phyloP scores from a whole-genome alignment of 1,140 invertebrate species.

The Euwallacea fornicatus region DNA sequence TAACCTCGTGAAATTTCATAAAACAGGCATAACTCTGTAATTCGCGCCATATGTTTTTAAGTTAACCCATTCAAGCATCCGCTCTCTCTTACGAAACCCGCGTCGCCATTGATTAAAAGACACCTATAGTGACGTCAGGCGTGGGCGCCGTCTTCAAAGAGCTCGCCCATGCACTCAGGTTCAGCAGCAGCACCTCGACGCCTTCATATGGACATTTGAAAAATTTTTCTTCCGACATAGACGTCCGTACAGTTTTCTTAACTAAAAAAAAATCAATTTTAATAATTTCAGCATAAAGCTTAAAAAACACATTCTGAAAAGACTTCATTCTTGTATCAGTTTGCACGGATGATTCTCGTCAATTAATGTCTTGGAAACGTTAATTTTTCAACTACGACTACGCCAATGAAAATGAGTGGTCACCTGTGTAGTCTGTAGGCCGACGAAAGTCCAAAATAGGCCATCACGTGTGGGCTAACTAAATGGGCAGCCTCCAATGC shows the following conservation, averaged over 20 bases:
- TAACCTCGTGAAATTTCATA: slow-evolving; percentile 16
- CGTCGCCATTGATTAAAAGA: slow-evolving; percentile 23
- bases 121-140: slow-evolving; percentile 29
- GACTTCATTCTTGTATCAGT: too few relatives aligned
- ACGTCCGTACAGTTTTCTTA: neutral
- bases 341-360: too few relatives aligned
- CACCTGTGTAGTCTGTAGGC: slow-evolving; percentile 27
- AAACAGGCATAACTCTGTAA: slow-evolving; percentile 5
- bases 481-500: slow-evolving; percentile 27
- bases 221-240: neutral
- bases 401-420: slow-evolving; percentile 28
- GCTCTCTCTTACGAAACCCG: slow-evolving; percentile 30
- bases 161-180: slow-evolving; percentile 24
- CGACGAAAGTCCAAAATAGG: slow-evolving; percentile 28
- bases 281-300: neutral
- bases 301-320: too few relatives aligned
- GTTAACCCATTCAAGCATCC: slow-evolving; percentile 15
- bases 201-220: slow-evolving; percentile 20
- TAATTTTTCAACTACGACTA: neutral
- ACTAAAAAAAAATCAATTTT: neutral
- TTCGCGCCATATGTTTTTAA: slow-evolving; percentile 15
- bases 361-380: too few relatives aligned
- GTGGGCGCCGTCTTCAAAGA: slow-evolving; percentile 31
- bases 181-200: slow-evolving; percentile 18
- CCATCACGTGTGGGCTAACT: slow-evolving; percentile 18